These are phyloP conservation scores for Cephus pulcher DNA, from an alignment of 2,888 invertebrate genomes.

Conservation along the genomic window DNA sequence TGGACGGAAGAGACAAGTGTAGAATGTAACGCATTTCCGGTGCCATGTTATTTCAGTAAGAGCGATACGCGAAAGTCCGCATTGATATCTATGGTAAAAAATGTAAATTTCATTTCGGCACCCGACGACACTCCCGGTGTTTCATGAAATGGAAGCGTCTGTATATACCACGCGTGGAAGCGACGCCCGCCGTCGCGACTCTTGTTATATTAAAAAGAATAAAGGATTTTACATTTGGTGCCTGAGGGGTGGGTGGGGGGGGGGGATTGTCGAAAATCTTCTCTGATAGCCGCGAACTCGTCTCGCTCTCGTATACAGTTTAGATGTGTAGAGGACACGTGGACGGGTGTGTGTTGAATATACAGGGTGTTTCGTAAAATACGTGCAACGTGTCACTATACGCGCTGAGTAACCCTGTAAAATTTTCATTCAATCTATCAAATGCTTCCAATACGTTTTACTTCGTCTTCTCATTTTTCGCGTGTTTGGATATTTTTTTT, in stretches of 20 bases:
- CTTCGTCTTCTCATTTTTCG: not conserved
- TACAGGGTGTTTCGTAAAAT: not conserved
- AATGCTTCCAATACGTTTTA: not conserved
- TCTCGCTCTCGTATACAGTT: not conserved
- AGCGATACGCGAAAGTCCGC: conserved; percentile 18
- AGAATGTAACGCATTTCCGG: conserved; percentile 1
- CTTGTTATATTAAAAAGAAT: not conserved
- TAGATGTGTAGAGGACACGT: too few relatives aligned
- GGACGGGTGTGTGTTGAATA: not conserved
- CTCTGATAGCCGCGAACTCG: not conserved
- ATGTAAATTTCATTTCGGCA: conserved; percentile 49
- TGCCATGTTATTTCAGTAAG: not conserved
- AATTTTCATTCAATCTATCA: not conserved
- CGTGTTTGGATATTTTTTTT: not conserved
- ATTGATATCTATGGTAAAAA: conserved; percentile 43
- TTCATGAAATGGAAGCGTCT: not conserved
- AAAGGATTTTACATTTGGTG: not conserved
- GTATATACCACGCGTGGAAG: not conserved
- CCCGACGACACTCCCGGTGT: conserved; percentile 1
- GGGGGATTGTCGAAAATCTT: not conserved
- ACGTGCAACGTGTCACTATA: not conserved
- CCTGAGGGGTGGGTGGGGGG: too few relatives aligned
- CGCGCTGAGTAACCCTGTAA: not conserved
- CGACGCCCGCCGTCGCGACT: not conserved
- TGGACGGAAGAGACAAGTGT: conserved; percentile 20